Evolutionary conservation across 2,797 vertebrate species (phyloP).

Genomic region (Danio choprae): DNA sequence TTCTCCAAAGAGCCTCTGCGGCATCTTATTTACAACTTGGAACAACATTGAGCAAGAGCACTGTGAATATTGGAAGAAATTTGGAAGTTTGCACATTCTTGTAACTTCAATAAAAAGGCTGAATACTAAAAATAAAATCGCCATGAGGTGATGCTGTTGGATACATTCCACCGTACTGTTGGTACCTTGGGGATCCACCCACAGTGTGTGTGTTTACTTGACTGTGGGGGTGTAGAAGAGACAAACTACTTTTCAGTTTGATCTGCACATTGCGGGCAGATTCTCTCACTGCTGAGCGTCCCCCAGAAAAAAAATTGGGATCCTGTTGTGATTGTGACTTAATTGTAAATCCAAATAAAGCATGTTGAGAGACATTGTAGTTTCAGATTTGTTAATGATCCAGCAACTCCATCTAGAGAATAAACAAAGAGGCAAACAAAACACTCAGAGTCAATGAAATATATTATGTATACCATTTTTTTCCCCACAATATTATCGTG

Average conservation of each 20-base stretch:
- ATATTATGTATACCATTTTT: not conserved
- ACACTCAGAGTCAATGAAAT: not conserved
- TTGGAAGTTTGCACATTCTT: not conserved
- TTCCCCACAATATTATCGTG: not conserved
- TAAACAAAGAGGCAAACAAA: not conserved
- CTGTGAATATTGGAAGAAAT: not conserved
- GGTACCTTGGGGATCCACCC: conserved; percentile 15
- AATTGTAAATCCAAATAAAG: conserved; percentile 20
- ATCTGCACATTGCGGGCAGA: conserved; percentile 6
- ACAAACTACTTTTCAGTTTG: conserved; percentile 12
- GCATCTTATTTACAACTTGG: not conserved
- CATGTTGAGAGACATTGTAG: not conserved
- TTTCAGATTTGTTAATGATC: conserved; percentile 7
- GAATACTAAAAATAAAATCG: conserved; percentile 16
- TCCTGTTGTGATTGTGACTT: conserved; percentile 2
- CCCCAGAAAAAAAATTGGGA: not conserved
- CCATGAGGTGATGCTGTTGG: conserved; percentile 11
- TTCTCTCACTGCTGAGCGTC: not conserved
- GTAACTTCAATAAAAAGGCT: conserved; percentile 12
- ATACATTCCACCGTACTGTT: not conserved
- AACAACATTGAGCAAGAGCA: not conserved
- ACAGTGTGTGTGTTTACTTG: conserved; percentile 16
- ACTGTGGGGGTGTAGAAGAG: conserved; percentile 17
- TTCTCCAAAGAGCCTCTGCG: no score
- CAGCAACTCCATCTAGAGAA: not conserved